Conservation (phyloP, 2,888 invertebrate species). For the Coenonympha arcania region DNA sequence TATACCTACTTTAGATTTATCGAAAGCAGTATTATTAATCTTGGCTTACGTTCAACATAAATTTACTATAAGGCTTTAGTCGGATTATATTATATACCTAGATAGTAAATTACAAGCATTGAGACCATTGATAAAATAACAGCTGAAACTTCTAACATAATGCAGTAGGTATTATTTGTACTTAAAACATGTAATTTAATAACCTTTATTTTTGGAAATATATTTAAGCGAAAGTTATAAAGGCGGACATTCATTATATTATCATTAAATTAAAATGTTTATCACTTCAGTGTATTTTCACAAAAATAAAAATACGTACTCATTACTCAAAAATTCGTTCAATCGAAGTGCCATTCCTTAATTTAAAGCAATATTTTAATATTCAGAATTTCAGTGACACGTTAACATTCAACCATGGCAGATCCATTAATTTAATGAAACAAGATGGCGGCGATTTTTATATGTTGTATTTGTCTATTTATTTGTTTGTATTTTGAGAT, state of each 20-base stretch:
- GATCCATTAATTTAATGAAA: constrained; percentile 2
- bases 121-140: not conserved
- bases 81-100: constrained; percentile 2
- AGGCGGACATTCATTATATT: too few species aligned
- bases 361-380: not conserved
- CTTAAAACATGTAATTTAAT: too few species aligned
- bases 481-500: too few species aligned
- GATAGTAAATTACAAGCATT: not conserved
- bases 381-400: not conserved
- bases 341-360: not conserved
- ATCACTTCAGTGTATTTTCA: not conserved
- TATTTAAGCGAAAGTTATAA: too few species aligned
- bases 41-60: constrained; percentile 2
- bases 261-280: not conserved
- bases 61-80: not conserved
- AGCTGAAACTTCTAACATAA: too few species aligned
- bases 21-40: not conserved
- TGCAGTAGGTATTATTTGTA: too few species aligned
- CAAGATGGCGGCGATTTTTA: too few species aligned
- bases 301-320: not conserved
- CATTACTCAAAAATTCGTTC: not conserved
- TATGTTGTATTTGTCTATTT: too few species aligned
- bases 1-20: too few species aligned
- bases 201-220: too few species aligned
- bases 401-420: not conserved